A percentile compares a stretch with the other conserved stretches of the same genome.
Evolutionary conservation across 2,888 invertebrate species (phyloP).

Genomic region (Trachelus troglodyta): DNA sequence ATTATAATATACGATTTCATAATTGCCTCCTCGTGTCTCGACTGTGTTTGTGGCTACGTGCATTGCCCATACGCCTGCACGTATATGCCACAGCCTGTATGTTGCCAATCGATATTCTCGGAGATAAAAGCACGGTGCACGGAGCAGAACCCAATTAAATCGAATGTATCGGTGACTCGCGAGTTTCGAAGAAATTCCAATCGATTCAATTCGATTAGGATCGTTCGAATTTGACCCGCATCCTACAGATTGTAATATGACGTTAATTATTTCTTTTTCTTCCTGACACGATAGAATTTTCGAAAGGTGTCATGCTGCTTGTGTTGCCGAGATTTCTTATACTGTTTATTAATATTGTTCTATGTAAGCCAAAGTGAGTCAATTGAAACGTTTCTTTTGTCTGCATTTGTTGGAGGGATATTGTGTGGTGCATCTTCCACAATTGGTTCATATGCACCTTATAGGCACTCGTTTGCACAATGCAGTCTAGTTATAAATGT

Average conservation of each 20-base stretch:
- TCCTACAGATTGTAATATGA: neutral
- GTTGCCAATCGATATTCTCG: neutral
- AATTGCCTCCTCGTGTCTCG: neutral
- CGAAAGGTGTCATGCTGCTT: neutral
- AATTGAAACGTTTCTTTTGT: neutral
- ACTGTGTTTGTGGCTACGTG: neutral
- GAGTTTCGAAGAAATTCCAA: slow-evolving; percentile 20
- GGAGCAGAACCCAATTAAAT: slow-evolving; percentile 40
- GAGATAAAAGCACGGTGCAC: slow-evolving; percentile 1
- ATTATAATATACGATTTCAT: neutral
- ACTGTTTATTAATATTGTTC: neutral
- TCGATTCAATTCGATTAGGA: neutral
- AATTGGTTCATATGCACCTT: neutral
- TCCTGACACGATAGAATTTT: neutral
- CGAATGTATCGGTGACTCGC: slow-evolving; percentile 41
- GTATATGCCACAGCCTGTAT: neutral
- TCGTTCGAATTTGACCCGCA: neutral
- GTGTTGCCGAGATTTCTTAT: neutral
- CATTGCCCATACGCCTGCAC: neutral
- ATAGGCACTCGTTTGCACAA: neutral
- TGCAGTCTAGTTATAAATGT: neutral
- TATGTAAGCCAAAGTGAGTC: neutral
- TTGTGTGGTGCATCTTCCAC: neutral
- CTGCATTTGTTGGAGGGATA: neutral
- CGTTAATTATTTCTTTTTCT: neutral